Evolutionary conservation across 1,140 invertebrate species (phyloP).

Genomic region (Hyposmocoma kahamanoa): DNA sequence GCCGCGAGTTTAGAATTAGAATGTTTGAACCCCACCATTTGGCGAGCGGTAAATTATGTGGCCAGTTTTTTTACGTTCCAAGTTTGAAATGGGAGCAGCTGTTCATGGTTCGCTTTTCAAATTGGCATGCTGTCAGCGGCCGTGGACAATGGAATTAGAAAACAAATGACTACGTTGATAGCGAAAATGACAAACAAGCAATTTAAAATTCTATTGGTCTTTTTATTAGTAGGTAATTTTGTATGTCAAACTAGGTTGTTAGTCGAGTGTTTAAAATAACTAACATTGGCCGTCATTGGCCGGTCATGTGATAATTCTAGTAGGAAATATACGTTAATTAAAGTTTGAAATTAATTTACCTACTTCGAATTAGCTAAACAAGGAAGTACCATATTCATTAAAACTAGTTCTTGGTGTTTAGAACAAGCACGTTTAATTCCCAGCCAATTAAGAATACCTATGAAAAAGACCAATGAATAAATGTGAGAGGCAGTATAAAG

Average conservation of each 20-base stretch:
- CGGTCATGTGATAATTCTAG: neutral
- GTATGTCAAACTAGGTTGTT: neutral
- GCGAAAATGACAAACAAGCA: neutral
- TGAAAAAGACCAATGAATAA: too few species aligned
- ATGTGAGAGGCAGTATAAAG: too few species aligned
- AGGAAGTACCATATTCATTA: too few species aligned
- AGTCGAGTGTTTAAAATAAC: neutral
- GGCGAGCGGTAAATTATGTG: conserved; percentile 67
- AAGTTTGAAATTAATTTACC: neutral
- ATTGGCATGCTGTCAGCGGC: conserved; percentile 34
- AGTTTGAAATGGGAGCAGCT: conserved; percentile 58
- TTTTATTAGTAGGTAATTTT: neutral
- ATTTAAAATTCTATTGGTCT: conserved; percentile 4
- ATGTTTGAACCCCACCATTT: conserved; percentile 69
- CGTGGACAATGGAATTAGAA: conserved; percentile 37
- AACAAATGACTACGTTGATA: neutral
- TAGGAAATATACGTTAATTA: neutral
- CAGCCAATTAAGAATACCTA: too few species aligned
- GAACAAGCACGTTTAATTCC: too few species aligned
- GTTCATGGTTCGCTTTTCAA: conserved; percentile 15
- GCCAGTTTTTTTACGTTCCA: conserved; percentile 55
- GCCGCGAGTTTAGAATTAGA: conserved; percentile 67
- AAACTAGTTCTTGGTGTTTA: too few species aligned
- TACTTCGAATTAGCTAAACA: neutral
- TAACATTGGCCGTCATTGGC: neutral